Evolutionary conservation across 2,113 vertebrate genomes (phyloP), one percentile per base, ranked within the genome.

Genomic region (Willisornis vidua): DNA sequence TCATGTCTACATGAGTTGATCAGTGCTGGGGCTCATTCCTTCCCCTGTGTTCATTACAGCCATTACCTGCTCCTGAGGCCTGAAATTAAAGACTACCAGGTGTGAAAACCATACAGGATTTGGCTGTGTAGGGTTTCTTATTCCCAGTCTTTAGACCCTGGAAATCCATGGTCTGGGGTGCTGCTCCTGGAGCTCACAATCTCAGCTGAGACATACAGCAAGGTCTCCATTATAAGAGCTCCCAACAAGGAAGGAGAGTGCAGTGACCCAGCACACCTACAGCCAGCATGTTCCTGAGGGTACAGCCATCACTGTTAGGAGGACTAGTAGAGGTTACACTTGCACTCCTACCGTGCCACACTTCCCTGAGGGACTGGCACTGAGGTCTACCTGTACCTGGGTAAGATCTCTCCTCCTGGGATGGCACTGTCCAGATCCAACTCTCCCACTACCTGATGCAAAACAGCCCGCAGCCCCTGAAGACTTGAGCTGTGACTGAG

Each of bases 211-310:
- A 54, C 58, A 14, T 12, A 18, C 48, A 73, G 19, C 0, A 0
- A 29, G 43, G 15, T 68, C 62, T 57, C 61, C 58, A 3, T 73
- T 12, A 8, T 14, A 33, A 87, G 61, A 67, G 49, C n/a, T 20
- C 14, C 24, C 43, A 71, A 33, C 25, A 26, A 71, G 48, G 0
- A 0, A 63, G 71, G 62, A 63, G 51, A 73, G 24, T 0, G 0
- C 31, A 19, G 41, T 3, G 7, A 73, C 28, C 13, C 58, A 35
- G 35, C 39, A 62, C 37, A n/a, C 28, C 65, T 25, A 3, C 43
- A 23, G 4, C 9, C 52, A 37, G 39, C 74, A 37, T 0, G 0
- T 45, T 76, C 81, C 73, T 65, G 70, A 70, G 4, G 1, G 46
- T 8, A 49, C 25, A 78, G n/a, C 35, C 57, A 11, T 9, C 10